Evolutionary conservation across 2,888 invertebrate genomes (phyloP).

Genomic region (Polydrusus cervinus): DNA sequence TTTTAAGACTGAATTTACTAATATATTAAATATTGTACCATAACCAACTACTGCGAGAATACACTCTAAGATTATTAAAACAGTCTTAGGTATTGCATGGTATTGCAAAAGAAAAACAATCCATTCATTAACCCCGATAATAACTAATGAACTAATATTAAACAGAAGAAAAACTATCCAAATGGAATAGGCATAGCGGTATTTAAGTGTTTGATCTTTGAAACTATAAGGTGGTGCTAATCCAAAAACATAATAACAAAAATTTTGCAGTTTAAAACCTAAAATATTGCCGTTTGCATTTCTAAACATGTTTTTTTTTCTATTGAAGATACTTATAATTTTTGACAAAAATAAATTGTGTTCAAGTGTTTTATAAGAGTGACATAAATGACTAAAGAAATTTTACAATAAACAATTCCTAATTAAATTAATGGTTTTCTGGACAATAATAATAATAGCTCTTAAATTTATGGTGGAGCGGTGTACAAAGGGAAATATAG

Average conservation of each 20-base stretch:
- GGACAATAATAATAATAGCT: too few relatives aligned
- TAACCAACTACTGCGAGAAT: background rate
- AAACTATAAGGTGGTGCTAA: constrained; percentile 3
- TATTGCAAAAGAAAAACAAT: background rate
- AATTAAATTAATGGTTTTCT: too few relatives aligned
- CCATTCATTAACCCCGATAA: background rate
- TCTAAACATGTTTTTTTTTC: too few relatives aligned
- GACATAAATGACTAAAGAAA: too few relatives aligned
- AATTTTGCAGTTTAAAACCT: background rate
- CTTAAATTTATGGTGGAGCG: too few relatives aligned
- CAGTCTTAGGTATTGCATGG: too few relatives aligned
- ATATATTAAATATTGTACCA: background rate
- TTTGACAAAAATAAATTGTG: too few relatives aligned
- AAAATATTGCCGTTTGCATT: too few relatives aligned
- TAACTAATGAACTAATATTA: background rate
- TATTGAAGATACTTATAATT: too few relatives aligned
- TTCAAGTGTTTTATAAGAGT: too few relatives aligned
- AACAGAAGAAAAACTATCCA: background rate
- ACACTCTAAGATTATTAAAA: background rate
- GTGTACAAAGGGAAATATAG: too few relatives aligned
- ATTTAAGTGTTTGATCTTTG: background rate
- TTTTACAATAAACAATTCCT: too few relatives aligned
- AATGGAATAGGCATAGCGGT: background rate
- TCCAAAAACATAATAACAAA: background rate
- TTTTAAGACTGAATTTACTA: background rate